Base-by-base conservation (phyloP, 2,888 invertebrate species). In the Anoncus sp. region DNA sequence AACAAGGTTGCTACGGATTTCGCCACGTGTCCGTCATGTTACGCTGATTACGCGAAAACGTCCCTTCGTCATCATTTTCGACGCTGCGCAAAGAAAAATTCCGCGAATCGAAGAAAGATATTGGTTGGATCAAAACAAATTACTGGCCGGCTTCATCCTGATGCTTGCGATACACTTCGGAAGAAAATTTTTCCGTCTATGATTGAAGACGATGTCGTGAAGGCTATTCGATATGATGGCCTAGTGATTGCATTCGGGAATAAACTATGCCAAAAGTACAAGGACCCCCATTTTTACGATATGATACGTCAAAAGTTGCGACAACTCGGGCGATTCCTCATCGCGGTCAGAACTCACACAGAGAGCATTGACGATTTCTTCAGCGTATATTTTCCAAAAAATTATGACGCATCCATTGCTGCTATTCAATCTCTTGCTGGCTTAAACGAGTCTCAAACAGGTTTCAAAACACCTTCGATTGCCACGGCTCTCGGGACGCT, bases 401-500 rank as follows among this genome's bases (percentile, higher is more conserved):
- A 66, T 45, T 82, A 79, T 22, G 75, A 81, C 10, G 14, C 40
- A 7, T 27, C 43, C 1, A 69, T 81, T 6, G 22, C 45, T 9
- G 65, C 80, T 3, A 69, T 84, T 6, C 60, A 81, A 27, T 31
- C 18, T 1, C 69, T 84, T 12, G 78, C 80, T 14, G 74, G 76
- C 2, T 40, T 74, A 1, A 69, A 77, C n/a, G 63, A 69, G 7
- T 7, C 60, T 0, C 63, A 53, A 20, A 75, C 76, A 2, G 63
- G 55, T 1, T 83, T 66, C 18, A 35, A 51, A 31, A 40, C 24
- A 3, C 81, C 84, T 14, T 60, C 77, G 1, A 22, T 77, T 1
- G 82, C 81, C 1, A 75, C 77, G 12, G 27, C 79, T 12, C 35
- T 81, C 1, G 79, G 80, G 1, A 81, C 80, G 4, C 18, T 79